These are phyloP conservation scores for Seira musarum DNA, from an alignment of 2,888 invertebrate genomes.

Conservation along the genomic window DNA sequence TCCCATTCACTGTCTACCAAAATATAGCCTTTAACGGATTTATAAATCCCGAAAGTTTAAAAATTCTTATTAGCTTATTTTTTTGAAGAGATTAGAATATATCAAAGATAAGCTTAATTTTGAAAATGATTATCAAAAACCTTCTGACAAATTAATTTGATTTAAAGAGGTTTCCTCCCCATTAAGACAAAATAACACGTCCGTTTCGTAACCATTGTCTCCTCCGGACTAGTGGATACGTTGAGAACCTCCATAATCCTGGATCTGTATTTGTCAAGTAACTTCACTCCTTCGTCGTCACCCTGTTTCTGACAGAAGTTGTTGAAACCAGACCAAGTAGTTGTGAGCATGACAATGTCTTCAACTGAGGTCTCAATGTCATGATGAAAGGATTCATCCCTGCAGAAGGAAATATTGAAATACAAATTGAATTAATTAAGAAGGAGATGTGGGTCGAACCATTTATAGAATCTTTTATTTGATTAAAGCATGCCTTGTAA, in stretches of 20 bases:
- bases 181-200: slow-evolving; percentile 63
- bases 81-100: too few relatives aligned
- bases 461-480: too few relatives aligned
- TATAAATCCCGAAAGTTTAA: too few relatives aligned
- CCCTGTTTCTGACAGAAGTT: slow-evolving; percentile 70
- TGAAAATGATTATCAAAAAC: too few relatives aligned
- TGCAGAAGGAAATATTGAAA: too few relatives aligned
- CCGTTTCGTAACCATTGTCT: slow-evolving; percentile 52
- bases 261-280: slow-evolving; percentile 70
- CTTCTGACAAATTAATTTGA: too few relatives aligned
- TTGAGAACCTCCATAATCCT: slow-evolving; percentile 57
- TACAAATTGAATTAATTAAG: slow-evolving; percentile 1
- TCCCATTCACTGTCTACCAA: too few relatives aligned
- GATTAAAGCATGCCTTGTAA: slow-evolving; percentile 54
- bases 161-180: slow-evolving; percentile 55
- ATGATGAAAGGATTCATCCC: slow-evolving; percentile 70
- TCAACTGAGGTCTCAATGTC: slow-evolving; percentile 69
- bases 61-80: too few relatives aligned
- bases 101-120: too few relatives aligned
- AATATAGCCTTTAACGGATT: too few relatives aligned
- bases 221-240: slow-evolving; percentile 48
- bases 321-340: slow-evolving; percentile 71
- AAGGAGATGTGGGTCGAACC: too few relatives aligned
- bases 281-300: slow-evolving; percentile 66
- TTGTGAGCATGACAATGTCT: slow-evolving; percentile 71